Conservation (phyloP, 1,140 invertebrate genomes). For the Anastrepha obliqua region DNA sequence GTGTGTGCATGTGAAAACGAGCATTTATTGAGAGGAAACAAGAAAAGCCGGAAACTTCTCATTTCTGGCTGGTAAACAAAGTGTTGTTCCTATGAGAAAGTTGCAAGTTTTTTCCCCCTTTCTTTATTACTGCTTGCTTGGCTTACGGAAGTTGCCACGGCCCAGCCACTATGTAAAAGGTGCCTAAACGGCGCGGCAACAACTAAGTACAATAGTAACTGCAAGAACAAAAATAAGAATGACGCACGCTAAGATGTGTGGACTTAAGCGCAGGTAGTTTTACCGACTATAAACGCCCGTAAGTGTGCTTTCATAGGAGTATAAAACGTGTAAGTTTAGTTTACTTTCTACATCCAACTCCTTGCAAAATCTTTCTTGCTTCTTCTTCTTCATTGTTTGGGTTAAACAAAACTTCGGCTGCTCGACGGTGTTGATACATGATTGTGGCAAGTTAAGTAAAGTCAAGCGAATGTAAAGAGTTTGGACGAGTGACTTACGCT, state of each 20-base stretch:
- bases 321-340: neutral
- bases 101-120: neutral
- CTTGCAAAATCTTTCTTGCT: neutral
- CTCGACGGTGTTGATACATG: conserved; percentile 14
- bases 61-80: conserved; percentile 49
- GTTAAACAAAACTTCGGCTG: conserved; percentile 15
- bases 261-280: neutral
- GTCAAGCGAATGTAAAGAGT: conserved; percentile 38
- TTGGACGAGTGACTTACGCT: conserved; percentile 17
- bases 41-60: conserved; percentile 52
- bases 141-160: neutral
- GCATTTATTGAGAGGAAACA: conserved; percentile 25
- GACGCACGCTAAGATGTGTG: neutral
- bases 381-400: neutral
- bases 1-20: neutral
- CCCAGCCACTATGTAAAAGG: neutral
- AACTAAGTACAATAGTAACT: neutral
- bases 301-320: neutral
- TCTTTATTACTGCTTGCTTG: neutral
- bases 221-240: neutral
- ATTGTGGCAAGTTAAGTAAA: conserved; percentile 47
- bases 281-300: neutral
- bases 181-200: conserved; percentile 10
- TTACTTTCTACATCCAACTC: neutral
- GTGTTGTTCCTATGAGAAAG: conserved; percentile 29